Evolutionary conservation across 1,140 invertebrate species (phyloP).

Genomic region (Oncopeltus fasciatus): DNA sequence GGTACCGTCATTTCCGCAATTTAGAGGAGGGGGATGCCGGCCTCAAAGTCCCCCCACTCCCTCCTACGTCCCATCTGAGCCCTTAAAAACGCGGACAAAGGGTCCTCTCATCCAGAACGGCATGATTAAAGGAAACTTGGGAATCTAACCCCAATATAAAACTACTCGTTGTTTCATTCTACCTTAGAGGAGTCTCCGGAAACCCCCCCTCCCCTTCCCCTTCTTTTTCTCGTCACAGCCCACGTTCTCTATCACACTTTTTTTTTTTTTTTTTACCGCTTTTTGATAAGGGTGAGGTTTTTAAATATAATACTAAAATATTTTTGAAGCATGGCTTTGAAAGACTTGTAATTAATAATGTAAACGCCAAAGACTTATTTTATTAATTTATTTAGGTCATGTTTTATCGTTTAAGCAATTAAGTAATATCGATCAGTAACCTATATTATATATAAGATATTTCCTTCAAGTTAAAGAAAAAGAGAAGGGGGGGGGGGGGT

Average conservation of each 20-base stretch:
- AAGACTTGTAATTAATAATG: neutral
- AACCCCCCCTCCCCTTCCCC: neutral
- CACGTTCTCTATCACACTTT: neutral
- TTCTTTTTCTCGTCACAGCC: neutral
- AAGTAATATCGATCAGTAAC: too few species aligned
- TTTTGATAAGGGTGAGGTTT: neutral
- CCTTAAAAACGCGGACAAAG: constrained; percentile 3
- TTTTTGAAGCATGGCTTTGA: neutral
- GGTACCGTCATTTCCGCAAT: constrained; percentile 4
- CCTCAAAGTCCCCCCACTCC: constrained; percentile 4
- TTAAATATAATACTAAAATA: neutral
- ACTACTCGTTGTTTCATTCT: constrained; percentile 5
- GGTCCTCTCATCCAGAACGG: constrained; percentile 1
- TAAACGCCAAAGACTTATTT: neutral
- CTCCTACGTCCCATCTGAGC: neutral
- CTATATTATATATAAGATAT: too few species aligned
- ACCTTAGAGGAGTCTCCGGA: neutral
- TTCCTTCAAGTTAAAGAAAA: too few species aligned
- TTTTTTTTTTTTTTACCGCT: neutral
- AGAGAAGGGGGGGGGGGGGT: too few species aligned
- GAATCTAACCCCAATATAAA: constrained; percentile 10
- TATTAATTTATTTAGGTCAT: neutral
- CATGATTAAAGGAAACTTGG: constrained; percentile 6
- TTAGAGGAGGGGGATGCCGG: neutral
- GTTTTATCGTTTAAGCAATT: neutral